Percentiles rank a stretch among this genome's conserved stretches.
phyloP scores from a whole-genome alignment of 2,113 vertebrate species.

The Anguilla japonica region DNA sequence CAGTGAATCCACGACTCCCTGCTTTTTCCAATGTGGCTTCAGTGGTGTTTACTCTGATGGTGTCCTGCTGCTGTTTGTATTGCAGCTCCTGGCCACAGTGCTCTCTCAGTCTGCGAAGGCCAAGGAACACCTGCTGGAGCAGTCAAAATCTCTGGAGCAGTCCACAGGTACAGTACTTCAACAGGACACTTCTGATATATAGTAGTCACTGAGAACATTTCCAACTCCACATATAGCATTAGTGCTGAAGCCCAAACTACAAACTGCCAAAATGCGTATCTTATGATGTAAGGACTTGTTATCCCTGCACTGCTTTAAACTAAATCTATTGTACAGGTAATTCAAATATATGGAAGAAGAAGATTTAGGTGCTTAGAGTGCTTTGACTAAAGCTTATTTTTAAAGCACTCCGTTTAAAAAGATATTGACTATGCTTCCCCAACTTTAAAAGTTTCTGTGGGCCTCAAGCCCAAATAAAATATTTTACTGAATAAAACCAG shows the following conservation, averaged over 20 bases:
- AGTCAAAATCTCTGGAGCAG: constrained; percentile 83
- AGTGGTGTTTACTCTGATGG: constrained; percentile 6
- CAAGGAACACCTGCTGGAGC: constrained; percentile 83
- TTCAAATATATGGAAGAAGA: neutral
- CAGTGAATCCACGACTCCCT: neutral
- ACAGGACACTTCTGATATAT: neutral
- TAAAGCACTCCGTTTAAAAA: neutral
- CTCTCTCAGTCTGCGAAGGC: constrained; percentile 90
- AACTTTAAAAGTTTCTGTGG: neutral
- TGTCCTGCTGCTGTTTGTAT: constrained; percentile 39
- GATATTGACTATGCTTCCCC: neutral
- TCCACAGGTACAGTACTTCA: constrained; percentile 69
- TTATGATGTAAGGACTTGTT: neutral
- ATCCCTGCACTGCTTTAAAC: neutral
- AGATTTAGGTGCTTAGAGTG: neutral
- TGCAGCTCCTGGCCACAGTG: constrained; percentile 89
- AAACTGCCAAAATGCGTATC: neutral
- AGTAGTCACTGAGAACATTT: neutral
- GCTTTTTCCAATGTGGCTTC: constrained; percentile 4
- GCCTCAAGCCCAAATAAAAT: neutral
- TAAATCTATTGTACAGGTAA: neutral
- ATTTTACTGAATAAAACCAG: neutral
- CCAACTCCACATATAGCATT: neutral
- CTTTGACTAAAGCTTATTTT: neutral
- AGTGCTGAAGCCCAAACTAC: neutral